Conservation (phyloP, 2,797 vertebrate species). For the Rhinella marina region DNA sequence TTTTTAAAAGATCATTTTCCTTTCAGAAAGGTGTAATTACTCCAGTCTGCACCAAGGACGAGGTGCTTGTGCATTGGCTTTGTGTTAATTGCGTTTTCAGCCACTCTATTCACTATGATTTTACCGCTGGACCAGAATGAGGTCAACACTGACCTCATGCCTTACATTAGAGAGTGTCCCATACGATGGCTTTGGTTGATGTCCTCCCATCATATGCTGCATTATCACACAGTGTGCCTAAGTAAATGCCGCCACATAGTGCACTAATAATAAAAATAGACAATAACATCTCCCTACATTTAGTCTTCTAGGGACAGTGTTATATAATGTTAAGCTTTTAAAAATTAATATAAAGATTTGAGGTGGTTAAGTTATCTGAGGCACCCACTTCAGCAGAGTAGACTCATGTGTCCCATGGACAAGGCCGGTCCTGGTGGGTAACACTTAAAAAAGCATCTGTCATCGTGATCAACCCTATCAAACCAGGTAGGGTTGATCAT, state of each 20-base stretch:
- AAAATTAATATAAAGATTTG: too few species aligned
- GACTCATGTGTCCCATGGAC: too few species aligned
- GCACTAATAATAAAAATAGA: not conserved
- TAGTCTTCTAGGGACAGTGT: not conserved
- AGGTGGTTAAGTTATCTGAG: too few species aligned
- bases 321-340: not conserved
- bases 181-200: not conserved
- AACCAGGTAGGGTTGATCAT: too few species aligned
- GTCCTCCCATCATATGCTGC: not conserved
- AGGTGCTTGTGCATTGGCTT: not conserved
- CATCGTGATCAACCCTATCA: too few species aligned
- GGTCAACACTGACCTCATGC: too few species aligned
- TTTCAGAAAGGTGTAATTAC: not conserved
- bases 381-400: too few species aligned
- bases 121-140: not conserved
- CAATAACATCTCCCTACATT: not conserved
- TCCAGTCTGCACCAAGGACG: not conserved
- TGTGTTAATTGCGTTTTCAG: not conserved
- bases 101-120: not conserved
- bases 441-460: not conserved
- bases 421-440: too few species aligned
- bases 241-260: not conserved
- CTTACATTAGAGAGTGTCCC: too few species aligned
- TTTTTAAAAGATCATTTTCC: too few species aligned
- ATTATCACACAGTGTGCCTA: not conserved